These are phyloP conservation scores for Dryobotodes eremita DNA, from an alignment of 2,888 invertebrate species.

Conservation along the genomic window DNA sequence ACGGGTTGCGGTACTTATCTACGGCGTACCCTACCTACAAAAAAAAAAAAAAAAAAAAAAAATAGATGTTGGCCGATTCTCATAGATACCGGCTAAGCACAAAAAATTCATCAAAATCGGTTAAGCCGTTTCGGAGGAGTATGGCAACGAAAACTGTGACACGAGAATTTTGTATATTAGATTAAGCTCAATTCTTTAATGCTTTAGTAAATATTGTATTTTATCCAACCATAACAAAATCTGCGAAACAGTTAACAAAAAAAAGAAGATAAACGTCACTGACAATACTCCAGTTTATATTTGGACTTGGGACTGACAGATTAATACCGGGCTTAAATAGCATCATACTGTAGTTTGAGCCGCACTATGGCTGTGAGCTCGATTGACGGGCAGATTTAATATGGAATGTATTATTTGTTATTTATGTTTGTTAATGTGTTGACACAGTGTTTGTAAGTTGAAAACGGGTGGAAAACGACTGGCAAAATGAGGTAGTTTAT, in stretches of 20 bases:
- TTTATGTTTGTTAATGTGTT: constrained; percentile 52
- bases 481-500: constrained; percentile 79
- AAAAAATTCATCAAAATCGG: too few species aligned
- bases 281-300: constrained; percentile 65
- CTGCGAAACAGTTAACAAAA: constrained; percentile 41
- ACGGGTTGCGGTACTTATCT: too few species aligned
- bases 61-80: too few species aligned
- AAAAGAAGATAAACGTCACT: constrained; percentile 52
- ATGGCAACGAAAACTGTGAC: too few species aligned
- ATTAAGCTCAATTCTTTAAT: too few species aligned
- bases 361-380: constrained; percentile 35
- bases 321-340: constrained; percentile 66
- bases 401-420: constrained; percentile 45
- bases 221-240: constrained; percentile 9
- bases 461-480: constrained; percentile 64
- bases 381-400: constrained; percentile 43
- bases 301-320: constrained; percentile 65
- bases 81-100: too few species aligned
- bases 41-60: too few species aligned
- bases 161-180: too few species aligned
- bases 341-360: constrained; percentile 47
- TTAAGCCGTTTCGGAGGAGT: too few species aligned
- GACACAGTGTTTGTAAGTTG: constrained; percentile 64
- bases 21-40: too few species aligned
- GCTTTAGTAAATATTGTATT: background rate